Conservation (phyloP, 1,140 invertebrate species). For the Mamestra configurata region DNA sequence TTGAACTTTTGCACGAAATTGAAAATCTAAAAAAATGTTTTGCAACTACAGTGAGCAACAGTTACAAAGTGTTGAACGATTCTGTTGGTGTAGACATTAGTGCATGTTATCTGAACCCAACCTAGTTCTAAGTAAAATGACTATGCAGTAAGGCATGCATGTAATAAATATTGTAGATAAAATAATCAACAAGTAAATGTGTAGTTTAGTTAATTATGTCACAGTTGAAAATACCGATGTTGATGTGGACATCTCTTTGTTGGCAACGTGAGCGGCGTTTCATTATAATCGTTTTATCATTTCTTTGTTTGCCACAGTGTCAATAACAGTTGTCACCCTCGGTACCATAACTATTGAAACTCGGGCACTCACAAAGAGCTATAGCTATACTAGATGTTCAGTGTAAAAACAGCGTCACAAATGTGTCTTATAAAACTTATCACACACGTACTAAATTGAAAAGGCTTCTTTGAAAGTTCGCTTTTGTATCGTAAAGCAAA, state of each 20-base stretch:
- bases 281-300: slow-evolving; percentile 53
- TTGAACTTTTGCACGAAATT: slow-evolving; percentile 1
- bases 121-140: slow-evolving; percentile 12
- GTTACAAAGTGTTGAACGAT: background rate
- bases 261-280: slow-evolving; percentile 42
- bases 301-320: slow-evolving; percentile 50
- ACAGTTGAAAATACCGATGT: slow-evolving; percentile 40
- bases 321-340: slow-evolving; percentile 44
- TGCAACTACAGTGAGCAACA: background rate
- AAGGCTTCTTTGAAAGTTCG: background rate
- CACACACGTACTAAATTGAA: background rate
- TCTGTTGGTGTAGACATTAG: background rate
- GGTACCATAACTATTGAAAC: slow-evolving; percentile 14
- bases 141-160: slow-evolving; percentile 24
- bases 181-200: slow-evolving; percentile 37
- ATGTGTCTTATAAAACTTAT: background rate
- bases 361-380: slow-evolving; percentile 7
- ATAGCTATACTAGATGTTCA: background rate
- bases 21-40: background rate
- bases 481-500: no score
- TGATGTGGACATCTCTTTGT: slow-evolving; percentile 51
- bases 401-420: background rate
- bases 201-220: slow-evolving; percentile 41
- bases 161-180: slow-evolving; percentile 32
- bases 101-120: slow-evolving; percentile 12